A percentile compares a stretch with the other conserved stretches of the same genome.
These are phyloP conservation scores for Phortica okadai DNA, from an alignment of 2,888 invertebrate genomes.

Conservation along the genomic window DNA sequence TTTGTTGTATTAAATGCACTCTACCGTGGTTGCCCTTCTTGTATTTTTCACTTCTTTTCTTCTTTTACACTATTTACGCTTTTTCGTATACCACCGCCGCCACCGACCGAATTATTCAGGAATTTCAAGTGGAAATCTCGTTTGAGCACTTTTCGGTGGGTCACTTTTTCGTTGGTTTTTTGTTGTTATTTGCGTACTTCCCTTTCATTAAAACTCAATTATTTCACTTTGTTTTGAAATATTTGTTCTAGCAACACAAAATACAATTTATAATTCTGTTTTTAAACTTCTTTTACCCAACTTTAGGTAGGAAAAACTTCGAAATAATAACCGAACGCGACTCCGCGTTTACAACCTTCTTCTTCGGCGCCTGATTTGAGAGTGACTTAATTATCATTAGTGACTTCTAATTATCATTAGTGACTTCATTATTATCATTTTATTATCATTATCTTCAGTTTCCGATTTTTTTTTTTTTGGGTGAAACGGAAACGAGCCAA, in stretches of 20 bases:
- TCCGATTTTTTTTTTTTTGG: no score
- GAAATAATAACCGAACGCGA: no score
- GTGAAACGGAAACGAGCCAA: no score
- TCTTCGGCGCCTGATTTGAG: no score
- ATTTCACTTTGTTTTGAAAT: background rate
- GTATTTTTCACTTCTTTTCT: conserved; percentile 15
- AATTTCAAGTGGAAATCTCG: conserved; percentile 70
- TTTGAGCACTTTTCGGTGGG: conserved; percentile 62
- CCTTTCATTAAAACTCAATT: background rate
- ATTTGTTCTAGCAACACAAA: background rate
- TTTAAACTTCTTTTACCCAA: no score
- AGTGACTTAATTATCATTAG: no score
- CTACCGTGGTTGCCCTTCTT: background rate
- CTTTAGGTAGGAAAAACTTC: no score
- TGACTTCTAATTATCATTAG: no score
- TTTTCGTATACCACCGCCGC: background rate
- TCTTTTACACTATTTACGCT: background rate
- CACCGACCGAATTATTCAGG: conserved; percentile 61
- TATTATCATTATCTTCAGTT: no score
- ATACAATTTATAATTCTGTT: background rate
- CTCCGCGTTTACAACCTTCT: no score
- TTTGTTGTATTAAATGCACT: background rate
- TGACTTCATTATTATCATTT: no score
- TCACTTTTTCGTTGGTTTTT: conserved; percentile 16
- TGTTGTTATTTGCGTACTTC: background rate